Evolutionary conservation across 53 echinoderm and acorn worm species (phyloP).

Genomic region (Zoroaster sp.): DNA sequence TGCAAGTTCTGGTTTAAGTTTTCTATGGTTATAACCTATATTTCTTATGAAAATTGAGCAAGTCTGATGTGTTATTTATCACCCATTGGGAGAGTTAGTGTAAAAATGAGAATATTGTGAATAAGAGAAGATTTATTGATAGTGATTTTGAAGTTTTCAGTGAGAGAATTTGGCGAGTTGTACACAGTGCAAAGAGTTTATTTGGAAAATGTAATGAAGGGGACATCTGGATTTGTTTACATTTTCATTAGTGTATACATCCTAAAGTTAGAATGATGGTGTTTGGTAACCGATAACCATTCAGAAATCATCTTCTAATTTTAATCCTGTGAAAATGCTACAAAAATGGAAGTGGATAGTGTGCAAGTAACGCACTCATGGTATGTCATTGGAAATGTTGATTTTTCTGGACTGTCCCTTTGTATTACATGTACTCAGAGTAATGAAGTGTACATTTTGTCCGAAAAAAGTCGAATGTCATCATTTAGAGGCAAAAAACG

Average conservation of each 20-base stretch:
- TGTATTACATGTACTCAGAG: not conserved
- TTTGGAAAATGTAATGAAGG: not conserved
- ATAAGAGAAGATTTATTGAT: not conserved
- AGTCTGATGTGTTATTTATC: not conserved
- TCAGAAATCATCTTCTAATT: not conserved
- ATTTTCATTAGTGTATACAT: not conserved
- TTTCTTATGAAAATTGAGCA: not conserved
- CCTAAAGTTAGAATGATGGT: not conserved
- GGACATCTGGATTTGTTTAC: not conserved
- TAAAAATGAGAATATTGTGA: not conserved
- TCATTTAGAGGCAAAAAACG: not conserved
- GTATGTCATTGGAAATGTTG: too few relatives aligned
- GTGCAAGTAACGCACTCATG: too few relatives aligned
- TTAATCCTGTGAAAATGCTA: too few relatives aligned
- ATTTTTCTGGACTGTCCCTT: not conserved
- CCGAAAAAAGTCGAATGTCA: not conserved
- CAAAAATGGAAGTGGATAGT: too few relatives aligned
- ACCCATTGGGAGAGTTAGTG: not conserved
- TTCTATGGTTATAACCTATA: constrained; percentile 13
- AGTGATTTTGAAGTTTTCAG: not conserved
- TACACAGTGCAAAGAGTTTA: not conserved
- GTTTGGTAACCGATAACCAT: not conserved
- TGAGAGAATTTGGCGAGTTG: not conserved
- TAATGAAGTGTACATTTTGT: not conserved
- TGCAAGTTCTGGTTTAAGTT: constrained; percentile 16